These are phyloP conservation scores for Pterois miles DNA, from an alignment of 2,797 vertebrate genomes.

Conservation along the genomic window DNA sequence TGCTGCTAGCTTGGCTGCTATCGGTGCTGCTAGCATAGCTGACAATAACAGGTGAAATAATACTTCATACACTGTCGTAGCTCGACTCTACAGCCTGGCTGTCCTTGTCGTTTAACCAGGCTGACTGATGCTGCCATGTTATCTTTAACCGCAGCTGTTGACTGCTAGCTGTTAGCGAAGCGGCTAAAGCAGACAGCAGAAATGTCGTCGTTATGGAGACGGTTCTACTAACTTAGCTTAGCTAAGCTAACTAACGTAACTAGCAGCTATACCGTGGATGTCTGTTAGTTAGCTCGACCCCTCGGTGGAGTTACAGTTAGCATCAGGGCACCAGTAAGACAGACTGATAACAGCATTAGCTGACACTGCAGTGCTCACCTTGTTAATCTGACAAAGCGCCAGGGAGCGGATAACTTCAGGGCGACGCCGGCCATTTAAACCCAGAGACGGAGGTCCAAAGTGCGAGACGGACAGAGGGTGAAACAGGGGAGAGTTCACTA, in stretches of 20 bases:
- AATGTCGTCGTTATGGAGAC: no score
- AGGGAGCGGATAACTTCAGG: constrained; percentile 40
- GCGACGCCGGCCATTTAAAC: constrained; percentile 60
- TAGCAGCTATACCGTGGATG: neutral
- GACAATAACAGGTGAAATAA: neutral
- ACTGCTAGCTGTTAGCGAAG: no score
- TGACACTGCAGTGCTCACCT: constrained; percentile 38
- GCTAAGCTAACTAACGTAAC: neutral
- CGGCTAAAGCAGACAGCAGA: no score
- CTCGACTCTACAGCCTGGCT: no score
- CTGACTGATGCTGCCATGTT: neutral
- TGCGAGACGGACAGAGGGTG: neutral
- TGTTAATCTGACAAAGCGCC: constrained; percentile 36
- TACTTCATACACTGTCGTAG: no score
- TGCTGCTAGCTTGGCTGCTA: no score
- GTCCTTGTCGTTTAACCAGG: no score
- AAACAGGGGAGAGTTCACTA: neutral
- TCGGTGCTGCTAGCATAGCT: no score
- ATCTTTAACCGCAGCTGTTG: neutral
- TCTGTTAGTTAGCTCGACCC: neutral
- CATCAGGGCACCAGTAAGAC: no score
- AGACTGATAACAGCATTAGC: no score
- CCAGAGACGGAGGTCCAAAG: constrained; percentile 11
- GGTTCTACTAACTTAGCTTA: neutral
- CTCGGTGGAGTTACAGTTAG: neutral